Evolutionary conservation across 92 coral and sea anemone genomes (phyloP).

Genomic region (Epizoanthus illoricatus): DNA sequence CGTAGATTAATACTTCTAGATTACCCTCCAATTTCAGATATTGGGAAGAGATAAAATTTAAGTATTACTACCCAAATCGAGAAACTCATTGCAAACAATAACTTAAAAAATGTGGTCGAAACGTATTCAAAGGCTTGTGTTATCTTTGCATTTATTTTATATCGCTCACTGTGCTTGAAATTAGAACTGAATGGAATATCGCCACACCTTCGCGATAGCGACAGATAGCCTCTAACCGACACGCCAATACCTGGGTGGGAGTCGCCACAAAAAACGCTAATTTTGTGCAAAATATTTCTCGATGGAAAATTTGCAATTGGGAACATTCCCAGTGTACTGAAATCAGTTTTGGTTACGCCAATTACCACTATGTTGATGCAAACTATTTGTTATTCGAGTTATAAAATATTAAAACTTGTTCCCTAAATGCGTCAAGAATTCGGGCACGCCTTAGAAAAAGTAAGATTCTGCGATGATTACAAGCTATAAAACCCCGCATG

Average conservation of each 20-base stretch:
- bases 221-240: neutral
- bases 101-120: too few relatives aligned
- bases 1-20: too few relatives aligned
- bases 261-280: neutral
- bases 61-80: too few relatives aligned
- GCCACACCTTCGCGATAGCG: slow-evolving; percentile 4
- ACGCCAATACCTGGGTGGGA: neutral
- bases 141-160: neutral
- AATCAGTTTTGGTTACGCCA: too few relatives aligned
- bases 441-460: neutral
- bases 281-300: neutral
- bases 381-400: neutral
- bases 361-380: too few relatives aligned
- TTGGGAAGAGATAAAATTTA: too few relatives aligned
- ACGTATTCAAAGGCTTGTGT: neutral
- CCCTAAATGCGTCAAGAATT: neutral
- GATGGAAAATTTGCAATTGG: neutral
- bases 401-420: neutral
- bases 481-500: neutral
- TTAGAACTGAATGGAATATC: too few relatives aligned
- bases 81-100: too few relatives aligned
- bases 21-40: too few relatives aligned
- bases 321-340: too few relatives aligned
- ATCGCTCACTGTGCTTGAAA: neutral
- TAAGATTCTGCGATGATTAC: neutral